Base-by-base conservation (phyloP, 64 coral and sea anemone genomes). In the Hydrozoanthus tunicans region DNA sequence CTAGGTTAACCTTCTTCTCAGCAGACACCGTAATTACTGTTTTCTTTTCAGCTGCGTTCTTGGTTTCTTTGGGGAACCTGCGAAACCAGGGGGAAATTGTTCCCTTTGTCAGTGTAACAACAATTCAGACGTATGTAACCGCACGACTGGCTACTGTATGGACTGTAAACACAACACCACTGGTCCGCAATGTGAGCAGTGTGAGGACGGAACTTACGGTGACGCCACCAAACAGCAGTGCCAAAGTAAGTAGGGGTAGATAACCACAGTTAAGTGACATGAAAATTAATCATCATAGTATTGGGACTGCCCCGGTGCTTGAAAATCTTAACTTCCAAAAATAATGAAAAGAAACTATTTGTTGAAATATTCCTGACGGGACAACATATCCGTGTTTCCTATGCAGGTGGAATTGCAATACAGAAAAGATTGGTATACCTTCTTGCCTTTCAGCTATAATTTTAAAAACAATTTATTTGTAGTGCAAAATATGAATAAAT, bases 21-120 rank as follows among this genome's bases (percentile, higher is more conserved):
- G 32, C 32, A 43, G 32, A 43, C 0, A 43, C 23, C 13, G 1
- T 53, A 23, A 43, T 24, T 79, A 10, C 9, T 57, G 84, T 12
- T 26, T n/a, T n/a, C 12, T 62, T 56, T 92, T 20, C 52, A 99
- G 97, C 51, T 99, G 97, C 86, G 24, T 53, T 14, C 69, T 77
- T 25, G 90, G 94, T 57, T 99, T 90, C 93, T 99, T 99, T 92
- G 97, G 97, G 56, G 85, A 89, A 79, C 97, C 97, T 0, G 15
- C 81, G 5, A 56, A 78, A n/a, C 76, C 89, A 60, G 97, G 90
- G 32, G 94, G 97, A 32, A 96, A 94, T 74, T 99, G 97, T 62
- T 96, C 97, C 26, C 56, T 71, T n/a, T 99, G 97, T 64, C 90
- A 92, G 56, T 99, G 97, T 88, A 99, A 99, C 71, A 99, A 98